Conservation (phyloP, 2,797 vertebrate species). For the Netta rufina region DNA sequence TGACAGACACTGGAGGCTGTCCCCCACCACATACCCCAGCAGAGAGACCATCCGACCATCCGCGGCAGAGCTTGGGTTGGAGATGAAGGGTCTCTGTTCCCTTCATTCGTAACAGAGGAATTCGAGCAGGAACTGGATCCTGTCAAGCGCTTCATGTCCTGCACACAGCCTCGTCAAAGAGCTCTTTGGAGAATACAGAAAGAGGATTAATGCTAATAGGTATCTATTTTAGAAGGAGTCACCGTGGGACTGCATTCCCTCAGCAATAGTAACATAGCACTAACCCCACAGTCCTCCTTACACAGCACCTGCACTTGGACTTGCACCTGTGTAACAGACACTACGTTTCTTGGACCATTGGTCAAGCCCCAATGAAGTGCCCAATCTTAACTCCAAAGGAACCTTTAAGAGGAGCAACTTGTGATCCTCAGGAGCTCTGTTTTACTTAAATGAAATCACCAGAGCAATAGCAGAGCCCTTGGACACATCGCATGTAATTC, state of each 20-base stretch:
- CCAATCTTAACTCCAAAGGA: neutral
- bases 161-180: constrained; percentile 64
- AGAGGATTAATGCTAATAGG: constrained; percentile 73
- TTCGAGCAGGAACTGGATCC: constrained; percentile 59
- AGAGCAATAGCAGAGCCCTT: neutral
- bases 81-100: constrained; percentile 1
- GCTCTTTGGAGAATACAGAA: constrained; percentile 60
- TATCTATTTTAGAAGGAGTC: constrained; percentile 69
- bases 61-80: neutral
- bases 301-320: neutral
- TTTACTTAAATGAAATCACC: neutral
- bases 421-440: neutral
- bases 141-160: constrained; percentile 67
- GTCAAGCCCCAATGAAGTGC: accelerated
- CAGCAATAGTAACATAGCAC: neutral
- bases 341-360: neutral
- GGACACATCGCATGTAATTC: neutral
- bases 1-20: neutral
- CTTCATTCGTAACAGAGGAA: constrained; percentile 27
- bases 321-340: neutral
- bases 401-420: neutral
- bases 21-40: neutral
- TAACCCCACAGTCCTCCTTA: neutral
- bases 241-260: neutral
- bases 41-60: neutral